Evolutionary conservation across 2,888 invertebrate species (phyloP).

Genomic region (Alloplasta piceator): DNA sequence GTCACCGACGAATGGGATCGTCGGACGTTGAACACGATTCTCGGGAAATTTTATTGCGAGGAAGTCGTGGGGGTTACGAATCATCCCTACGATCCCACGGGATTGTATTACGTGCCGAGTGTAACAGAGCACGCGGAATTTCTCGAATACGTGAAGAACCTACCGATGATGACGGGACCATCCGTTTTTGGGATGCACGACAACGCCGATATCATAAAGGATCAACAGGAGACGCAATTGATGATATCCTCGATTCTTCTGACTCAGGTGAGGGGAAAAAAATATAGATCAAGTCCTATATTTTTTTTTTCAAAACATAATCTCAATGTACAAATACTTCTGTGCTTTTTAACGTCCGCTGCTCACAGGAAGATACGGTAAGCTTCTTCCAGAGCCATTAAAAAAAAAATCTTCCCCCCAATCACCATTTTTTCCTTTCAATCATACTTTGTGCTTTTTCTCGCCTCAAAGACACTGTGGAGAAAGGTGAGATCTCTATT

Average conservation of each 20-base stretch:
- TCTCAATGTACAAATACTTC: conserved; percentile 1
- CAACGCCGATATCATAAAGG: conserved; percentile 96
- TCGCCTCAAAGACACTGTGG: conserved; percentile 11
- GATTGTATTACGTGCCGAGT: conserved; percentile 90
- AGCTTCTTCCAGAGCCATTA: conserved; percentile 26
- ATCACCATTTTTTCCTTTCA: conserved; percentile 20
- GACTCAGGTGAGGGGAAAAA: conserved; percentile 87
- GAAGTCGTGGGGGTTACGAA: conserved; percentile 85
- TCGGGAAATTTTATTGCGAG: conserved; percentile 91
- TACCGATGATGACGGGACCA: conserved; percentile 92
- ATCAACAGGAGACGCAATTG: conserved; percentile 93
- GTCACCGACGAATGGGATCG: conserved; percentile 99
- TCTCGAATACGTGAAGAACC: conserved; percentile 87
- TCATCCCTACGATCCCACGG: conserved; percentile 80
- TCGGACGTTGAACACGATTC: conserved; percentile 92
- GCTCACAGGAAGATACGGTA: conserved; percentile 57
- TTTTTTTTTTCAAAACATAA: neutral
- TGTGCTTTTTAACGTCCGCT: conserved; percentile 14
- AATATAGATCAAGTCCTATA: no score
- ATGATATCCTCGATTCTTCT: conserved; percentile 90
- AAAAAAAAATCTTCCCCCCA: conserved; percentile 22
- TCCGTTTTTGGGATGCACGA: conserved; percentile 96
- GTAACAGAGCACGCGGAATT: conserved; percentile 89
- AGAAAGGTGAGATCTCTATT: conserved; percentile 23
- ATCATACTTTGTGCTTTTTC: conserved; percentile 24